Base-by-base conservation (phyloP, 2,888 invertebrate species). In the Julus scanicus region DNA sequence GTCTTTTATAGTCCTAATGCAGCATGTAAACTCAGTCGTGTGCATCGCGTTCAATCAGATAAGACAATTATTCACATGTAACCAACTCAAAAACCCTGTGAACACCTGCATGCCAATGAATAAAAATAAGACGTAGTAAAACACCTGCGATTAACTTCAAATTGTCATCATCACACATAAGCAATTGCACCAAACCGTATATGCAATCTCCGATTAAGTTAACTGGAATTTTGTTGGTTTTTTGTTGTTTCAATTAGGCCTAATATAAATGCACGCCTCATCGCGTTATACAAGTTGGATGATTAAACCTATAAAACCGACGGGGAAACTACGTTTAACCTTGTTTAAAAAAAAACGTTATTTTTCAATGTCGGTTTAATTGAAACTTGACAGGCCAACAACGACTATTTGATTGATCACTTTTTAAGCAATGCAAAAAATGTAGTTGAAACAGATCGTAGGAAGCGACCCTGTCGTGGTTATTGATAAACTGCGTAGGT, bases 341-440 rank as follows among this genome's bases (percentile, higher is more conserved):
- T 71, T 71, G 71, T 71, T 71, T n/a, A n/a, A n/a, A 20, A 71
- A 20, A 71, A 44, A 71, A 71, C 71, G 71, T 29, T 71, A 71
- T n/a, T 29, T 71, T 71, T 71, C 71, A 71, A 71, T 71, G 71
- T 71, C 71, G 71, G 71, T 71, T 71, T 71, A 71, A 71, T 71
- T 71, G 71, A 71, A 71, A 71, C 20, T 4, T 71, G 71, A 71
- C 71, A 71, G 71, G n/a, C 8, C 29, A 71, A 71, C 71, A 71
- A 71, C 63, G 29, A 71, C 71, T 71, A n/a, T 17, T 71, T 71
- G 71, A 71, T 71, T 8, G 71, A 71, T 71, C 9, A 20, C 71
- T 29, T 71, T 71, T 71, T 71, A 71, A 71, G 29, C 71, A 71
- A 71, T 20, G 71, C 71, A 71, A 71, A 71, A 71, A 71, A 20